phyloP scores from a whole-genome alignment of 2,888 invertebrate species.

The Spilosoma lubricipeda region DNA sequence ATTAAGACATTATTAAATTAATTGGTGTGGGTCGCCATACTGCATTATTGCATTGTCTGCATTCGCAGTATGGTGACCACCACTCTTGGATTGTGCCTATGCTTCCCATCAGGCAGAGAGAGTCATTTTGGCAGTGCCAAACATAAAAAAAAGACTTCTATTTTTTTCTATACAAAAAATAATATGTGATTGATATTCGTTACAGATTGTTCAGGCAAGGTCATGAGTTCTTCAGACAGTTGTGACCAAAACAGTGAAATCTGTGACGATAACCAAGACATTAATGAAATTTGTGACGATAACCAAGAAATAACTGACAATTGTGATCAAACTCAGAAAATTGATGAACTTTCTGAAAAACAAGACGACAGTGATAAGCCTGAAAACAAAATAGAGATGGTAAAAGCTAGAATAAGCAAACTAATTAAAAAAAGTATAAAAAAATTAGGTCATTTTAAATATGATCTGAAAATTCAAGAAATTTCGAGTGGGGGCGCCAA shows the following conservation, averaged over 20 bases:
- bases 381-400: neutral
- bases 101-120: too few species aligned
- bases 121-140: too few species aligned
- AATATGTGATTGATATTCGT: neutral
- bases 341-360: neutral
- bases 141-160: neutral
- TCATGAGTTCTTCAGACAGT: neutral
- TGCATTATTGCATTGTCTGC: too few species aligned
- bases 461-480: conserved; percentile 41
- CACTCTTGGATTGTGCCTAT: too few species aligned
- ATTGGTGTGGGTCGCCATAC: too few species aligned
- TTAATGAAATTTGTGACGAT: neutral
- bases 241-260: neutral
- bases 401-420: neutral
- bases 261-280: neutral
- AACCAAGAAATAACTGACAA: neutral
- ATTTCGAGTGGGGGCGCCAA: conserved; percentile 58
- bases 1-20: too few species aligned
- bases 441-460: neutral
- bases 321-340: neutral
- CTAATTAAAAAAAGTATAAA: neutral
- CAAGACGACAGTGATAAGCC: neutral
- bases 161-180: neutral
- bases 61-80: too few species aligned
- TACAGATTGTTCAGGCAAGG: neutral